These are phyloP conservation scores for Triplophysa tibetana DNA, from an alignment of 2,113 vertebrate genomes.

Conservation along the genomic window DNA sequence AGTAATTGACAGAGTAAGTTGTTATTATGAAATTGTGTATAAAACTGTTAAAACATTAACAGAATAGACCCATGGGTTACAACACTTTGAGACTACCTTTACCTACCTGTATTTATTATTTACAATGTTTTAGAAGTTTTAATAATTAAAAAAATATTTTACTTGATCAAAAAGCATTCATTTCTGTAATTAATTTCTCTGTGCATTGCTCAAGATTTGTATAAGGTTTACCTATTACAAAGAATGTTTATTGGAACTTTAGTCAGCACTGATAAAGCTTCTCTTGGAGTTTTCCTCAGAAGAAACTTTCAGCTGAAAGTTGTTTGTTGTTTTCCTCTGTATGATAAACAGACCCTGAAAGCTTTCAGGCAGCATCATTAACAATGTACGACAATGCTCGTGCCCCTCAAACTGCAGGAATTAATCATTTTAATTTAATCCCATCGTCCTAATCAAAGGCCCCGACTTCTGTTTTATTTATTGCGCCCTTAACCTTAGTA, in stretches of 20 bases:
- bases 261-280: constrained; percentile 5
- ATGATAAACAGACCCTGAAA: constrained; percentile 43
- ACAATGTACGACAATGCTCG: constrained; percentile 56
- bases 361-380: constrained; percentile 61
- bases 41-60: not conserved
- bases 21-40: not conserved
- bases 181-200: no score
- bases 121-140: not conserved
- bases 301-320: constrained; percentile 24
- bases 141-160: not conserved
- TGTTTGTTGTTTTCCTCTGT: constrained; percentile 49
- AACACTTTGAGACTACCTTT: no score
- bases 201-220: no score
- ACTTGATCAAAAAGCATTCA: no score
- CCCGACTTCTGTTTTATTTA: constrained; percentile 61
- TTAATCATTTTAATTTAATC: constrained; percentile 66
- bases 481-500: constrained; percentile 58
- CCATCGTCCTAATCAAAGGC: constrained; percentile 52
- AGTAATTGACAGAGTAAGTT: no score
- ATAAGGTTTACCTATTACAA: no score
- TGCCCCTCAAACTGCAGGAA: constrained; percentile 58
- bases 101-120: no score
- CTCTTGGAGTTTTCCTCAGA: not conserved
- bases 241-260: not conserved
- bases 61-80: not conserved